Evolutionary conservation across 1,140 invertebrate species (phyloP), one percentile per base, ranked within the genome.

Genomic region (Heliconius hewitsoni): DNA sequence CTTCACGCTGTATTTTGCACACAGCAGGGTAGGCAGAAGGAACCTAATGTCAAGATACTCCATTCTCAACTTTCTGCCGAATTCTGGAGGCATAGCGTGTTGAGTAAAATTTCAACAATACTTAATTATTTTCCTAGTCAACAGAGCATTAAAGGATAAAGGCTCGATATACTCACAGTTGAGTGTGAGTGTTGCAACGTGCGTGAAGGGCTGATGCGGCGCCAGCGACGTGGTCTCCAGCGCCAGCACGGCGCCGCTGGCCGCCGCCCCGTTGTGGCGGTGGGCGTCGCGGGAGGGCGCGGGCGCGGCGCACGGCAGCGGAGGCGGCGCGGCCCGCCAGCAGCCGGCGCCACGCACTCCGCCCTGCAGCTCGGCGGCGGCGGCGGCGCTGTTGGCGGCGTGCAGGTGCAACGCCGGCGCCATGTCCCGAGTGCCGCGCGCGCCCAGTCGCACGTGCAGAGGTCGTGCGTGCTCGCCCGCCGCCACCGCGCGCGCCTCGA

Each of bases 101-200:
- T 6, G 34, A 37, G 5, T 46, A 46, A 16, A 46, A 46, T 16
- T 46, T 46, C 4, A 46, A 46, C 16, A 16, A 16, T 5, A 46
- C 42, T 46, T 0, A 46, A 46, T 46, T 46, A 46, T 46, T 46
- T 11, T 46, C 42, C 42, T 13, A 46, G 42, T 46, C 13, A 16
- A 16, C 42, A 46, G 42, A 46, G 4, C 13, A 46, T 46, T 16
- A 46, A 46, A 46, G 42, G 42, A 46, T 1, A 46, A 46, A 46
- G 13, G 4, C 11, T 46, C 11, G 13, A 66, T 27, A 30, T 66
- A 96, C 96, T 96, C 93, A 98, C 97, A 98, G 94, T 97, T 96
- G 83, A 98, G 96, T 79, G 97, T 96, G 74, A 98, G 93, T 74
- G 95, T 96, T 57, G 97, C 97, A 60, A 98, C 96, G 84, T 96